Evolutionary conservation across 2,113 vertebrate species (phyloP), one percentile per base, ranked within the genome.

Genomic region (Chrysochloris asiatica): DNA sequence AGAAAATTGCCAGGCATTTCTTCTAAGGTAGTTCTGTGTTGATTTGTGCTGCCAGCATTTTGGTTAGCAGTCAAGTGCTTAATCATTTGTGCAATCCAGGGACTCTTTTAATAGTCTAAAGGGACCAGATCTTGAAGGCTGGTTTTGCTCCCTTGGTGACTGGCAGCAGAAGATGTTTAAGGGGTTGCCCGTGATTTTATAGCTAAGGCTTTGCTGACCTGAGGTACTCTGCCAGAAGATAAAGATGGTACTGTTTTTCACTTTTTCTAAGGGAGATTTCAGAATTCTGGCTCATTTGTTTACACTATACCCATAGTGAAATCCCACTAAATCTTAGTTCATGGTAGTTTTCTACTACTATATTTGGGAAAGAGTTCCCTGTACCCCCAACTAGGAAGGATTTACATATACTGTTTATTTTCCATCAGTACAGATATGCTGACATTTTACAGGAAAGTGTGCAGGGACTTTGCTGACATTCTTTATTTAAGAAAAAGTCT

Each of bases 241-340:
- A 21, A 50, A 84, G 8, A 26, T 28, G n/a, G 14, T 52, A 24
- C 10, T 56, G 67, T 76, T 54, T 41, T 4, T 28, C 28, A 19
- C 75, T 48, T 91, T 50, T 72, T 36, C 75, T 33, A 14, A 48
- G 17, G 26, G 33, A 67, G 41, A 10, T 71, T 77, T 67, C 26
- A 48, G 52, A 82, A 82, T 41, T 59, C 76, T 16, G 81, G 69
- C 59, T 65, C 78, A 59, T 86, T 86, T 91, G 59, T 43, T 50
- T 78, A 47, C 3, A 41, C 11, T 33, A n/a, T 89, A 8, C 54
- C 72, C 5, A 4, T 21, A 43, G 59, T 43, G 56, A 90, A 92
- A 92, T 54, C 24, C 56, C 30, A 69, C 54, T 43, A 89, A 71
- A n/a, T 91, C 82, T 91, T 67, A 47, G 41, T 81, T 91, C 47